Conservation (phyloP, 1,140 invertebrate genomes). For the Zaprionus davidi region DNA sequence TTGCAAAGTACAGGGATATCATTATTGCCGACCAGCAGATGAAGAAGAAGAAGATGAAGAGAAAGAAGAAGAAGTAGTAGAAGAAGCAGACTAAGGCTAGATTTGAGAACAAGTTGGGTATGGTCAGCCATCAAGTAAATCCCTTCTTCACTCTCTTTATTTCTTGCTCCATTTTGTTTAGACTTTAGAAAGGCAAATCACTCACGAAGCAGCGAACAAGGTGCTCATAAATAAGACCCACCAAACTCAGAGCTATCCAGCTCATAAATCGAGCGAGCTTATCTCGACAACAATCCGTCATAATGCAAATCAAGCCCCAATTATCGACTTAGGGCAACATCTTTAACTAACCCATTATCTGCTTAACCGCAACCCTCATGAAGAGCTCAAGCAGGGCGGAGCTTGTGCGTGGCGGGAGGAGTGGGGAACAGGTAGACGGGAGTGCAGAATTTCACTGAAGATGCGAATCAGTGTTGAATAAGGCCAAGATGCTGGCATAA, state of each 20-base stretch:
- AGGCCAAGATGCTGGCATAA: conserved; percentile 16
- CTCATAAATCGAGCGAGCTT: background rate
- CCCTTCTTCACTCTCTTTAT: background rate
- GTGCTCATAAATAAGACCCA: background rate
- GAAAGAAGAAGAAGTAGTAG: background rate
- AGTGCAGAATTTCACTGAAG: conserved; percentile 13
- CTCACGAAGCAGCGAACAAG: background rate
- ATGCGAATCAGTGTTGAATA: conserved; percentile 30
- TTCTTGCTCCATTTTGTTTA: background rate
- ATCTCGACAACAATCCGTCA: conserved; percentile 14
- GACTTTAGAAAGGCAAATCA: background rate
- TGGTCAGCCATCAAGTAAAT: background rate
- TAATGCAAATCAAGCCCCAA: conserved; percentile 28
- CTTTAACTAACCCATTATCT: conserved; percentile 15
- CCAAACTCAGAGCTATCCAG: background rate
- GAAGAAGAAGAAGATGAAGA: background rate
- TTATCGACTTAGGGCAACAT: conserved; percentile 37
- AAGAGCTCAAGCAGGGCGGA: background rate
- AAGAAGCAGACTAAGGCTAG: background rate
- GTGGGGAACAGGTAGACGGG: background rate
- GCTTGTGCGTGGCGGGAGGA: background rate
- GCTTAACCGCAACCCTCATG: background rate
- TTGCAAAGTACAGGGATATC: conserved; percentile 8
- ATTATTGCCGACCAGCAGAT: background rate
- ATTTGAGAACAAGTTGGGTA: background rate